Base-by-base conservation (phyloP, 2,113 vertebrate species). In the Pongo abelii region DNA sequence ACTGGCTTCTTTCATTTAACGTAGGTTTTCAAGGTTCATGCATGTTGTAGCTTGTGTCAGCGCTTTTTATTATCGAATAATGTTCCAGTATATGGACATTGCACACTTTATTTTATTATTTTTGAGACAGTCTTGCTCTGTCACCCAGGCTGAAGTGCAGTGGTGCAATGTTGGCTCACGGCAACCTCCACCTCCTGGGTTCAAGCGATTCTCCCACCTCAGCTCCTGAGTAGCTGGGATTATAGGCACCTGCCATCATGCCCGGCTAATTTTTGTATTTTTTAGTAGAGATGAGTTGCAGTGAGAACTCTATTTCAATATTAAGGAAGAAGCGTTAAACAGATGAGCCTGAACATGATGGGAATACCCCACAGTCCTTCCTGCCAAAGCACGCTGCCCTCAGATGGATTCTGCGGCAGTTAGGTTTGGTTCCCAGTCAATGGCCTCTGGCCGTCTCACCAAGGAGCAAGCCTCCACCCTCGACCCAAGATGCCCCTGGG, bases 401-500 rank as follows among this genome's bases (percentile, higher is more conserved):
- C 40, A 52, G 88, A 48, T 30, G 16, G 59, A 72, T 75, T 81
- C 80, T 78, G 30, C 1, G 30, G 67, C 55, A 40, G 5, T 84
- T 5, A 52, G 72, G 18, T 81, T 18, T 40, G 6, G n/a, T 87
- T 93, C 50, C 78, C 61, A 79, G 69, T 91, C 27, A 84, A 3
- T 70, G 74, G 69, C 43, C 59, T 83, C 94, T 80, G 89, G 96
- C 77, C 40, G 70, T 84, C 83, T 96, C 86, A 96, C 59, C 84
- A 96, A 96, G n/a, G 55, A 97, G 80, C 48, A 88, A 91, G 75
- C 48, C 70, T 94, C 96, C 55, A 55, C 77, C 61, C 23, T 16
- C 17, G 35, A 93, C 64, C 69, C 38, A 78, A 55, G 67, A 91
- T 80, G 48, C 91, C 90, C 92, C 32, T 95, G 94, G 84, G 59